phyloP scores from a whole-genome alignment of 1,140 invertebrate genomes.

The Drosophila simulans region DNA sequence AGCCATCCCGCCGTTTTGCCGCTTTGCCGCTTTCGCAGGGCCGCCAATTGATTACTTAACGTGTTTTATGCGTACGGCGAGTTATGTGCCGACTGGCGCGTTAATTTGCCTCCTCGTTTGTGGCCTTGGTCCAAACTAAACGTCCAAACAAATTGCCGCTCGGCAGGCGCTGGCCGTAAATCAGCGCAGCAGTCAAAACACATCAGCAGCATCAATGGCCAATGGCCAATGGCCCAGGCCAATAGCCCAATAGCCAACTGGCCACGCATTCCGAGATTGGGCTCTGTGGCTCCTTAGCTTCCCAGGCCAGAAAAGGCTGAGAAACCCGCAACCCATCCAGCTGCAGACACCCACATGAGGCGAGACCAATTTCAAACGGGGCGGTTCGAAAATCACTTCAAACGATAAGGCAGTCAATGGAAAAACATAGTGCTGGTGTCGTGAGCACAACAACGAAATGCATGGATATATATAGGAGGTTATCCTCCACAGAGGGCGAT shows the following conservation, averaged over 20 bases:
- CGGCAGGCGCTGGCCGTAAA: slow-evolving; percentile 76
- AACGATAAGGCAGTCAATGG: slow-evolving; percentile 17
- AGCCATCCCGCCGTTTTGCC: no score
- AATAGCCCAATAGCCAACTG: slow-evolving; percentile 18
- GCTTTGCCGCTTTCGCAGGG: slow-evolving; percentile 6
- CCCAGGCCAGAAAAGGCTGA: slow-evolving; percentile 24
- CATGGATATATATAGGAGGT: not conserved
- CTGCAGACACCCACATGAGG: slow-evolving; percentile 58
- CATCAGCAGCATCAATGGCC: slow-evolving; percentile 68
- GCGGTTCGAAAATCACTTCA: slow-evolving; percentile 56
- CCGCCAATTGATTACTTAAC: slow-evolving; percentile 84
- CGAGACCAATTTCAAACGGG: slow-evolving; percentile 43
- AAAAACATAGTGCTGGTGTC: slow-evolving; percentile 3
- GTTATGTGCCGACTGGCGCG: slow-evolving; percentile 78
- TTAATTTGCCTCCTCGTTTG: slow-evolving; percentile 61
- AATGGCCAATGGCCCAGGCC: slow-evolving; percentile 14
- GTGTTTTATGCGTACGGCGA: slow-evolving; percentile 81
- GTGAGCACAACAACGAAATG: not conserved
- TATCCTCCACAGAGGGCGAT: not conserved
- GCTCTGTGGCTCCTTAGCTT: slow-evolving; percentile 4
- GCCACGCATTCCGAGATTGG: not conserved
- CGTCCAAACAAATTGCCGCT: slow-evolving; percentile 74
- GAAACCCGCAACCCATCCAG: not conserved
- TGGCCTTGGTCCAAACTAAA: slow-evolving; percentile 45
- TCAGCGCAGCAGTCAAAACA: slow-evolving; percentile 77